Evolutionary conservation across 2,888 invertebrate genomes (phyloP), one percentile per base, ranked within the genome.

Genomic region (Notocelia uddmanniana): DNA sequence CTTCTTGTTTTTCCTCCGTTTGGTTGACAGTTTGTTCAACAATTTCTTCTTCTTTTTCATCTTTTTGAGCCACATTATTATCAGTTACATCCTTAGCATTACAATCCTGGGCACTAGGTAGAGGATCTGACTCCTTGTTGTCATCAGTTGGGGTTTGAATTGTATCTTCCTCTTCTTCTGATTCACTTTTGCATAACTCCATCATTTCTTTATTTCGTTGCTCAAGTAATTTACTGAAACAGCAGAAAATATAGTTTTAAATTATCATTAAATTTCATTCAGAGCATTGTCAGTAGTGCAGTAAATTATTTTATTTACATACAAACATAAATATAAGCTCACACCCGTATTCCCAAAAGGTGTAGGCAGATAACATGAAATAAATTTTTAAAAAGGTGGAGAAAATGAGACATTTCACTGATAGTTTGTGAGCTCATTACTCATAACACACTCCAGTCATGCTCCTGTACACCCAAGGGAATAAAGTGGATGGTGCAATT

Each of bases 141-240:
- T 74, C 57, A 60, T 34, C 73, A 23, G 76, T 34, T 21, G 41
- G 9, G 18, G n/a, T 54, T 13, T 71, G 66, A 15, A 23, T 60
- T 3, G 19, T 15, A 26, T 71, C 79, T 58, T 78, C 95, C 15
- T 94, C 94, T 75, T 95, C 95, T 76, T 95, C 95, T 74, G 95
- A 94, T 73, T 96, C 96, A 77, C 97, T 97, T 89, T 96, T 96
- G 79, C 96, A 97, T 81, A 97, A 95, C 79, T 95, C 94, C 79
- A 96, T 95, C 66, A 97, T 95, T 88, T 97, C 96, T 83, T 96
- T 96, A 79, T 96, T 96, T 67, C 96, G 95, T 80, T 96, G 95
- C 81, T 96, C 95, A 77, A 97, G 89, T 68, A 95, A 94, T 86
- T 95, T 93, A 0, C 97, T 97, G 78, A 55, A 88, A 82, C 2